phyloP scores from a whole-genome alignment of 37 sponge, comb jelly and placozoan species.

The Eunapius fragilis region DNA sequence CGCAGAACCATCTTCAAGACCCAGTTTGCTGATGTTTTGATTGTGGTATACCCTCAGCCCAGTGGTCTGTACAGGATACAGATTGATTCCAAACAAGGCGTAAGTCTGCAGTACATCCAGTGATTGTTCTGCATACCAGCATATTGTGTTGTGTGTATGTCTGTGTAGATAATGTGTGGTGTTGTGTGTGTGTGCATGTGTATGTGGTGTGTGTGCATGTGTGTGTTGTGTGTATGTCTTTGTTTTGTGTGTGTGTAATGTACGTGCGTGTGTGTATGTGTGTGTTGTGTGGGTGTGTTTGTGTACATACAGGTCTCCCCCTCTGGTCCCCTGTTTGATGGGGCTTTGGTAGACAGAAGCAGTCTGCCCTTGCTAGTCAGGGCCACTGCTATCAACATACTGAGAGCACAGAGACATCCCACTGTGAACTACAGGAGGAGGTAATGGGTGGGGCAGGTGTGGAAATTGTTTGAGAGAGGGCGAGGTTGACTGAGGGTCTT shows the following conservation, averaged over 20 bases:
- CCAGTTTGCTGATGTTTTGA: constrained; percentile 90
- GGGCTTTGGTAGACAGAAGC: constrained; percentile 79
- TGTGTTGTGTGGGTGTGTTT: background rate
- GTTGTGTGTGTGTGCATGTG: constrained; percentile 9
- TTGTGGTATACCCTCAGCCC: constrained; percentile 90
- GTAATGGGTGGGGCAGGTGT: constrained; percentile 9
- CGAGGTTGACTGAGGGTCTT: background rate
- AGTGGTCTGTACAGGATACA: constrained; percentile 83
- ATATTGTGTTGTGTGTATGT: background rate
- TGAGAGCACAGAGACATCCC: constrained; percentile 52
- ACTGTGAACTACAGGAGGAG: constrained; percentile 62
- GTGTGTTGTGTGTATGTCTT: background rate
- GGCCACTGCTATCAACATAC: constrained; percentile 93
- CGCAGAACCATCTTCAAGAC: constrained; percentile 88
- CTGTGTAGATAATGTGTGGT: no score
- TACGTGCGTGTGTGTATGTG: constrained; percentile 3
- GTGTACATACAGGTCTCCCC: constrained; percentile 55
- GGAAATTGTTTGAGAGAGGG: background rate
- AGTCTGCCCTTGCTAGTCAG: constrained; percentile 84
- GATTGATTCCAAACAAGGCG: constrained; percentile 68
- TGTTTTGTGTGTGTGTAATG: background rate
- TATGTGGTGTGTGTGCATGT: background rate
- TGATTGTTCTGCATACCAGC: constrained; percentile 12
- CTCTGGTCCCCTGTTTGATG: constrained; percentile 98
- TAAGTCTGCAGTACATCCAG: background rate